These are phyloP conservation scores for Drosophila tropicalis DNA, from an alignment of 1,140 invertebrate species.

Conservation along the genomic window DNA sequence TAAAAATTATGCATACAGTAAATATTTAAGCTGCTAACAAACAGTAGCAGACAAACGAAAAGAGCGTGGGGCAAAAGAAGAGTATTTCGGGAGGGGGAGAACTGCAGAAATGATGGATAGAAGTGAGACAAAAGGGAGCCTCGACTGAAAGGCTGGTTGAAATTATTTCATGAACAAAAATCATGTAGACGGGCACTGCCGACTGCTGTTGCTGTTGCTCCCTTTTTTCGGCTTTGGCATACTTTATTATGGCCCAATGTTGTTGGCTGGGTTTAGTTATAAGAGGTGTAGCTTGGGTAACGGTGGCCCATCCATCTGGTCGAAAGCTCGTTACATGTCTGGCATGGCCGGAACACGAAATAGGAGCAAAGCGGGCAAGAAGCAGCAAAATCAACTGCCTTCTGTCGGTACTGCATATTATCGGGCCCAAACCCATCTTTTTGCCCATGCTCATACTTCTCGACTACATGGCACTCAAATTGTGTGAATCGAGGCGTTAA, in stretches of 20 bases:
- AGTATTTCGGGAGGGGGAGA: neutral
- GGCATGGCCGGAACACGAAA: constrained; percentile 63
- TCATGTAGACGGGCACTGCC: constrained; percentile 49
- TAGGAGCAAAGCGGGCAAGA: constrained; percentile 19
- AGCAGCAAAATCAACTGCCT: constrained; percentile 7
- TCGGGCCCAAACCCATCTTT: constrained; percentile 32
- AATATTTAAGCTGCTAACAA: constrained; percentile 77
- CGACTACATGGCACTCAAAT: constrained; percentile 77
- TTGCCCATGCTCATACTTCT: constrained; percentile 72
- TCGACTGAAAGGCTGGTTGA: constrained; percentile 56
- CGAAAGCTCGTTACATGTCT: constrained; percentile 77
- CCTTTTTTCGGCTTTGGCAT: constrained; percentile 56
- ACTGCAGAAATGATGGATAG: neutral
- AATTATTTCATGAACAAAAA: constrained; percentile 79
- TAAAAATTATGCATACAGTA: constrained; percentile 77
- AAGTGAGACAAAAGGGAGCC: neutral
- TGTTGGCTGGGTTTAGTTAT: constrained; percentile 40
- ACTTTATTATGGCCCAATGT: constrained; percentile 68
- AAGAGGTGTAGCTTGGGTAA: constrained; percentile 25
- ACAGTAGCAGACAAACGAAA: constrained; percentile 54
- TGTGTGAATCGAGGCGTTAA: constrained; percentile 81
- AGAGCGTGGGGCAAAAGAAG: constrained; percentile 5
- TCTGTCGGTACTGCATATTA: constrained; percentile 65
- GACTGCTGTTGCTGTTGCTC: neutral
- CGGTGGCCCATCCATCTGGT: constrained; percentile 69